Percentiles rank a stretch among this genome's conserved stretches.
phyloP scores from a whole-genome alignment of 2,113 vertebrate genomes.

The Prunella fulvescens region DNA sequence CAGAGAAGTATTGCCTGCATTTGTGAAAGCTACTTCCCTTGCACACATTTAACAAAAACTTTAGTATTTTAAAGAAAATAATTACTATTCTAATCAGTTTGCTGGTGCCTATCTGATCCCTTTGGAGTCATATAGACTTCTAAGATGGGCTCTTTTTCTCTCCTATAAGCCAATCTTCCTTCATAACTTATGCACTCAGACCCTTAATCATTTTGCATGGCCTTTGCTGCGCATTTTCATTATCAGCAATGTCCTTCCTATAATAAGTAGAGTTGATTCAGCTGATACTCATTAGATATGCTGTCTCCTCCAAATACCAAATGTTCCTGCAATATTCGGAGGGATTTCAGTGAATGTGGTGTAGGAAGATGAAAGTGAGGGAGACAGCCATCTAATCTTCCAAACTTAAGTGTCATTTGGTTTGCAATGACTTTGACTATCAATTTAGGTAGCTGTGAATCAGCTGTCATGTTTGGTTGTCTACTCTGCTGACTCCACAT shows the following conservation, averaged over 20 bases:
- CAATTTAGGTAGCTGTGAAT: neutral
- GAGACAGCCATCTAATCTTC: neutral
- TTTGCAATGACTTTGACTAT: neutral
- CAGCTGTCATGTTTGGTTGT: neutral
- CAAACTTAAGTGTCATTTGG: neutral
- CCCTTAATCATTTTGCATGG: constrained; percentile 42
- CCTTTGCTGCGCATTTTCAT: constrained; percentile 27
- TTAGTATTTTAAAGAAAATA: constrained; percentile 5
- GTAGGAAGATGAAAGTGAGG: neutral
- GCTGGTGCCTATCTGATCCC: neutral
- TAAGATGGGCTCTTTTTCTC: neutral
- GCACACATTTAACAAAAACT: neutral
- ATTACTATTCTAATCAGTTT: constrained; percentile 22
- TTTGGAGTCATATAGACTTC: neutral
- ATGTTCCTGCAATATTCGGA: constrained; percentile 16
- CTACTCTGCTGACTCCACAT: neutral
- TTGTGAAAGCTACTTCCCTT: neutral
- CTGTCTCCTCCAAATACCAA: constrained; percentile 51
- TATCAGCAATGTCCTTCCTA: constrained; percentile 50
- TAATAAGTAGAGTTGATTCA: constrained; percentile 59
- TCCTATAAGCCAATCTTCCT: constrained; percentile 21
- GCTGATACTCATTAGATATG: constrained; percentile 54
- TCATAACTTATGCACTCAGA: constrained; percentile 49
- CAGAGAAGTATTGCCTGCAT: neutral
- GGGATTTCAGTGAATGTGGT: neutral